These are phyloP conservation scores for Glaucopsyche alexis DNA, from an alignment of 2,888 invertebrate genomes.

Conservation along the genomic window DNA sequence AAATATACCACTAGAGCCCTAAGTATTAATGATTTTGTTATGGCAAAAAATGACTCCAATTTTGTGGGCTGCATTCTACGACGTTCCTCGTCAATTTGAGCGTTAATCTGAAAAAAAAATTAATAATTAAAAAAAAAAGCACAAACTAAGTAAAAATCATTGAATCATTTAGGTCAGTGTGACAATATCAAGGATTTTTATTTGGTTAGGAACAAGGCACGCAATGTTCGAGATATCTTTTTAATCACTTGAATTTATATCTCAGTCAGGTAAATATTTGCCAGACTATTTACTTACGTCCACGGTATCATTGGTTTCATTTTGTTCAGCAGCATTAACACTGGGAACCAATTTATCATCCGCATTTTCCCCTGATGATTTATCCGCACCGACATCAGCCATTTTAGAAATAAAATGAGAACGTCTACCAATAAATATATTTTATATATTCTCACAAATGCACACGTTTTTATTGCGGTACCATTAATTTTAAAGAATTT, in stretches of 20 bases:
- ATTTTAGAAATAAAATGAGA: conserved; percentile 37
- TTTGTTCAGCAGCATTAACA: conserved; percentile 46
- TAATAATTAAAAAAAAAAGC: not conserved
- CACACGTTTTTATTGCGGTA: not conserved
- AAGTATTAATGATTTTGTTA: conserved; percentile 92
- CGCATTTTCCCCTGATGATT: conserved; percentile 45
- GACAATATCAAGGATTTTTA: conserved; percentile 20
- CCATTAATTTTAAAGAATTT: conserved; percentile 31
- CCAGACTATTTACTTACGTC: conserved; percentile 53
- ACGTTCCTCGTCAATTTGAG: conserved; percentile 67
- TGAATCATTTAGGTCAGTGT: conserved; percentile 11
- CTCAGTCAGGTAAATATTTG: conserved; percentile 15
- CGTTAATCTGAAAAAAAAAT: conserved; percentile 58
- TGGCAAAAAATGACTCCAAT: conserved; percentile 89
- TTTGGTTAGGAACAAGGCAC: not conserved
- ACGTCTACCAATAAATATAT: conserved; percentile 2
- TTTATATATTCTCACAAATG: not conserved
- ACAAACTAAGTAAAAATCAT: not conserved
- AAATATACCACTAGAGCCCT: conserved; percentile 95
- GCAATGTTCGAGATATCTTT: not conserved
- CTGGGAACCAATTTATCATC: conserved; percentile 51
- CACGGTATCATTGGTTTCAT: conserved; percentile 48
- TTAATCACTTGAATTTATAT: not conserved
- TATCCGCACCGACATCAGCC: conserved; percentile 47
- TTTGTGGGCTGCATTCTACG: conserved; percentile 81